Conservation (phyloP, 2,888 invertebrate species). For the Watsonalla cultraria region DNA sequence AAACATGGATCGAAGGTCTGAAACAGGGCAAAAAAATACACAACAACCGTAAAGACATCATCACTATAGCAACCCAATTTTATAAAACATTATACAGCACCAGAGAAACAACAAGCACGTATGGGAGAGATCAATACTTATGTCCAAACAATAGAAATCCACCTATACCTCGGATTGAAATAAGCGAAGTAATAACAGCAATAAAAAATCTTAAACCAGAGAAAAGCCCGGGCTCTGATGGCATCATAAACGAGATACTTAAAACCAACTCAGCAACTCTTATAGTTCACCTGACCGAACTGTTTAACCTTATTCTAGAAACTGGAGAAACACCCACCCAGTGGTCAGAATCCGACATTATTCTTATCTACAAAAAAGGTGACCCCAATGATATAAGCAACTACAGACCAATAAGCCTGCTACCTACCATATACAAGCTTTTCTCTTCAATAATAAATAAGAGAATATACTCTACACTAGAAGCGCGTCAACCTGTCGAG, state of each 20-base stretch:
- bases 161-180: not conserved
- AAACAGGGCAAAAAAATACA: not conserved
- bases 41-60: constrained; percentile 6
- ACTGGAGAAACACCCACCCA: constrained; percentile 7
- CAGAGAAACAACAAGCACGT: not conserved
- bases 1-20: constrained; percentile 14
- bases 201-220: constrained; percentile 5
- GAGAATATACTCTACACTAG: no score
- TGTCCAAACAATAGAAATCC: no score
- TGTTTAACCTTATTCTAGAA: constrained; percentile 12
- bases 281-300: not conserved
- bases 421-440: no score
- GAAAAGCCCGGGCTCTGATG: constrained; percentile 10
- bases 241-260: constrained; percentile 10
- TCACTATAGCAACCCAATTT: constrained; percentile 4
- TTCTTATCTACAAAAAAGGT: no score
- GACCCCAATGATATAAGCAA: no score
- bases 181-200: not conserved
- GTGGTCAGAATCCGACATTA: no score
- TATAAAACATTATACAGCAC: not conserved
- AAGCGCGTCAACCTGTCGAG: no score
- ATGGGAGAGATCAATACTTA: not conserved
- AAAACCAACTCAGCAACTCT: not conserved
- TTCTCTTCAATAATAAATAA: no score
- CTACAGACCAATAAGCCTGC: no score